These are phyloP conservation scores for Flexamia atlantica DNA, from an alignment of 2,888 invertebrate species.

Conservation along the genomic window DNA sequence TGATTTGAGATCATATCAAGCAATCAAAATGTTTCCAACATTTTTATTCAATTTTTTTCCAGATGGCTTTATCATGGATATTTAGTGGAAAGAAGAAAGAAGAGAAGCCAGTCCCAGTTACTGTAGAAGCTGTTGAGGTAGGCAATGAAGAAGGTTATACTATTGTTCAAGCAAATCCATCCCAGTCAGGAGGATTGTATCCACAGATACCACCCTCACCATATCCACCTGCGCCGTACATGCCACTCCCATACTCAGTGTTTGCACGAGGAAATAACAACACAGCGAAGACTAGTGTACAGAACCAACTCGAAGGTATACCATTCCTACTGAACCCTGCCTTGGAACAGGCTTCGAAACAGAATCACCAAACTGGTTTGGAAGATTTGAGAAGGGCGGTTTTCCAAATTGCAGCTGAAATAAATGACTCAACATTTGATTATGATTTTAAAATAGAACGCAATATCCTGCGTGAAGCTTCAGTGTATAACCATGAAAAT, in stretches of 20 bases:
- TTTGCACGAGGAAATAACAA: conserved; percentile 1
- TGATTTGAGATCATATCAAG: too few species aligned
- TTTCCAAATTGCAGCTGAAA: conserved; percentile 51
- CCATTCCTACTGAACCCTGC: conserved; percentile 19
- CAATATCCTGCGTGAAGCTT: conserved; percentile 25
- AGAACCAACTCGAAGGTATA: conserved; percentile 47
- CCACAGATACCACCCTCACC: conserved; percentile 23
- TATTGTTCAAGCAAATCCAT: conserved; percentile 12
- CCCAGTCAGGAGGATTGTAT: conserved; percentile 3
- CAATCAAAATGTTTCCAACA: too few species aligned
- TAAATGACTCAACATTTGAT: conserved; percentile 26
- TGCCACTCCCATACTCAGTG: conserved; percentile 17
- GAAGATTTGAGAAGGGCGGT: conserved; percentile 42
- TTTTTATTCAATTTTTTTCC: neutral
- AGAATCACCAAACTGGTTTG: neutral
- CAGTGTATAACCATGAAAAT: conserved; percentile 19
- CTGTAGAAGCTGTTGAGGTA: conserved; percentile 35
- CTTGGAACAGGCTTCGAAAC: conserved; percentile 26
- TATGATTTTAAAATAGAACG: conserved; percentile 37
- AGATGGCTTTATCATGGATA: conserved; percentile 50
- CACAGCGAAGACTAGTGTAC: neutral
- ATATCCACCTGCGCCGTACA: conserved; percentile 17
- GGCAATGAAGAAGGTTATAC: conserved; percentile 37
- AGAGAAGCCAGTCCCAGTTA: conserved; percentile 39
- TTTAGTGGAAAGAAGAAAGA: conserved; percentile 56